A percentile compares a stretch with the other conserved stretches of the same genome.
phyloP scores from a whole-genome alignment of 2,797 vertebrate genomes.

The Masticophis lateralis region DNA sequence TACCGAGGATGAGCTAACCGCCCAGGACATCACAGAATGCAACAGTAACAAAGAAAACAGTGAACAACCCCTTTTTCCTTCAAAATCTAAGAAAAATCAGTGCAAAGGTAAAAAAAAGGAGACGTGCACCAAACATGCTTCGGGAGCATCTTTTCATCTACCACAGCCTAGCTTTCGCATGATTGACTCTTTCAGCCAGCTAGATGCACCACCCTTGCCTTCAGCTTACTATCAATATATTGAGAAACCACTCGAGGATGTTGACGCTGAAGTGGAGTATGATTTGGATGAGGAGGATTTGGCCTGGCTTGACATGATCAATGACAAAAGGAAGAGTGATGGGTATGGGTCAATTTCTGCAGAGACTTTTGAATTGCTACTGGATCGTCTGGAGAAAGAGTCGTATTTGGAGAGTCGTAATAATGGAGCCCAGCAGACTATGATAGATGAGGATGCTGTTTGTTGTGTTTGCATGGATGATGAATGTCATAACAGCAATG shows the following conservation, averaged over 20 bases:
- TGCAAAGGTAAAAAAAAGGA: conserved; percentile 85
- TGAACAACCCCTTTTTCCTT: conserved; percentile 81
- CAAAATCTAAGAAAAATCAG: conserved; percentile 76
- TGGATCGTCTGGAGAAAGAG: conserved; percentile 92
- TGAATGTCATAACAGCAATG: conserved; percentile 97
- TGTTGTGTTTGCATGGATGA: conserved; percentile 97
- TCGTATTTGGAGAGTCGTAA: conserved; percentile 90
- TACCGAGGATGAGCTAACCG: conserved; percentile 94
- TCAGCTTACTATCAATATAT: conserved; percentile 88
- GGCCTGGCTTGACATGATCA: conserved; percentile 96
- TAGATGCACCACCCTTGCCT: conserved; percentile 82
- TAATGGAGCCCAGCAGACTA: conserved; percentile 84
- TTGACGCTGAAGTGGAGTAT: conserved; percentile 91
- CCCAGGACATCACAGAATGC: conserved; percentile 95
- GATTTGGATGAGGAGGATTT: conserved; percentile 98
- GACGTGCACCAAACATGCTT: conserved; percentile 72
- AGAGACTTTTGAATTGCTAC: conserved; percentile 90
- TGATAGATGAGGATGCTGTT: conserved; percentile 92
- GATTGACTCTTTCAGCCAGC: conserved; percentile 75
- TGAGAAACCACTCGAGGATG: conserved; percentile 85
- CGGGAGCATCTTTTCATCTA: conserved; percentile 70
- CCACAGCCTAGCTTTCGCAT: conserved; percentile 89
- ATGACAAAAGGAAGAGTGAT: conserved; percentile 88
- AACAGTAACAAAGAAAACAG: conserved; percentile 99
- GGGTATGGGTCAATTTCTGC: conserved; percentile 85